Base-by-base conservation (phyloP, 35 echinoderm and acorn worm genomes). In the Apostichopus parvimensis region DNA sequence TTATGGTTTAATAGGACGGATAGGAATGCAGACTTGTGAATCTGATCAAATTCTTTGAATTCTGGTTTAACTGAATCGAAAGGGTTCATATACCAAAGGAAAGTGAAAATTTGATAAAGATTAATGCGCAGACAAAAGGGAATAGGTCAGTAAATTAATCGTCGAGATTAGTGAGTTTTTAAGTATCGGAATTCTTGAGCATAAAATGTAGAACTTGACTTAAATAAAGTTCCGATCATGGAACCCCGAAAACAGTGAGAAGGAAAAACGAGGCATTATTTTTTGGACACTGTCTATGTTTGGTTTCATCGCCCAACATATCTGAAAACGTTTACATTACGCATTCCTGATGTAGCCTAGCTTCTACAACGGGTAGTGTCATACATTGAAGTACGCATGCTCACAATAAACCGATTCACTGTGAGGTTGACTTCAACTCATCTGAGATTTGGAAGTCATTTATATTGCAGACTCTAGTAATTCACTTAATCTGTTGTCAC, bases 101-200 rank as follows among this genome's bases (percentile, higher is more conserved):
- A 64, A 65, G 23, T 57, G 18, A 52, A 54, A 53, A 26, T 28
- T 72, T 54, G 62, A 88, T 20, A 58, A 88, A 72, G 86, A 72
- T 88, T 88, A 88, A 88, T 17, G 34, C 11, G 45, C 86, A 64
- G 86, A 72, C 23, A 88, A 88, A 68, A 34, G 26, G 34, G 86
- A 73, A 88, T 88, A 88, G 86, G 57, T 58, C 34, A 88, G 64
- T 73, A 88, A 88, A 88, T 68, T 88, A 88, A 88, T 52, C 18
- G 21, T 10, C 61, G 9, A 60, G 23, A 88, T 72, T 72, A 88
- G 13, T 88, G 15, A 88, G 20, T 62, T 66, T 59, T 22, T 18
- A 88, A 72, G 86, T 73, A 88, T 88, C 61, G 86, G 86, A 72
- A 88, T 88, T 88, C 45, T 25, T 8, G 9, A 52, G 86, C 22